Evolutionary conservation across 1,140 invertebrate genomes (phyloP).

Genomic region (Sipha flava): DNA sequence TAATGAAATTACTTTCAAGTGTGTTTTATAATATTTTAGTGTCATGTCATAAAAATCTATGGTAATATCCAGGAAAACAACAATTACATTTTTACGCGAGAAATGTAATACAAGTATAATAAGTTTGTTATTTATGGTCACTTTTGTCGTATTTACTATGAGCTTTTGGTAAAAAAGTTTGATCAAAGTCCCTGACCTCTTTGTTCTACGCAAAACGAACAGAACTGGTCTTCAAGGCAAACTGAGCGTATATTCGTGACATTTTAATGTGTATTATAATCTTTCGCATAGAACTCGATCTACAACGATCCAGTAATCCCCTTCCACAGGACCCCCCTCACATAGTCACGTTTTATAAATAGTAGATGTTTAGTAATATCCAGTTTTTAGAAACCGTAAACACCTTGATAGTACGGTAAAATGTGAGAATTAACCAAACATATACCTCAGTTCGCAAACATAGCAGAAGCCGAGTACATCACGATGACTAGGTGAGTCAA

Average conservation of each 20-base stretch:
- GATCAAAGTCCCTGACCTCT: not conserved
- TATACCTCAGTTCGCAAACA: not conserved
- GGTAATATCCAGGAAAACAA: too few species aligned
- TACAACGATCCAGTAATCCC: not conserved
- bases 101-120: too few species aligned
- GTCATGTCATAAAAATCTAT: too few species aligned
- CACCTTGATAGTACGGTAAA: not conserved
- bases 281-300: slow-evolving; percentile 1
- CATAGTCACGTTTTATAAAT: not conserved
- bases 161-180: not conserved
- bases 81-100: too few species aligned
- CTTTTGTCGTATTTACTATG: too few species aligned
- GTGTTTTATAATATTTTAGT: too few species aligned
- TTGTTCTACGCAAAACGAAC: not conserved
- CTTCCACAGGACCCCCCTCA: not conserved
- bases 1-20: too few species aligned
- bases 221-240: not conserved
- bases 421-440: not conserved
- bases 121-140: too few species aligned
- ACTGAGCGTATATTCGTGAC: not conserved
- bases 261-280: not conserved
- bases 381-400: slow-evolving; percentile 4
- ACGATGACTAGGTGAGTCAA: not conserved
- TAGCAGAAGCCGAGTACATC: not conserved
- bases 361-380: slow-evolving; percentile 12